phyloP scores from a whole-genome alignment of 1,140 invertebrate species.

The Oryzaephilus surinamensis region DNA sequence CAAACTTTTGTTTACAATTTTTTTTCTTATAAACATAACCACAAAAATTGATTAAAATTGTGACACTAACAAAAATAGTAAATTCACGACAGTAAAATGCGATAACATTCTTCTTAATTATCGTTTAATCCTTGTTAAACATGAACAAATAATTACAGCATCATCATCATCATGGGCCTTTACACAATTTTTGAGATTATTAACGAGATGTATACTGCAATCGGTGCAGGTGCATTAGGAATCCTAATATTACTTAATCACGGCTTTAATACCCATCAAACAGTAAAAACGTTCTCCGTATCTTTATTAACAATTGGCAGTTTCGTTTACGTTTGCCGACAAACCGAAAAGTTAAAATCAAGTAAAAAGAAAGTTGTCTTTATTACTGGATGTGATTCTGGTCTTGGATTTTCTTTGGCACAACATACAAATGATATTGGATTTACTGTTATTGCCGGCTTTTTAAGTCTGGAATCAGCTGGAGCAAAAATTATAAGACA shows the following conservation, averaged over 20 bases:
- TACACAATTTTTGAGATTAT: constrained; percentile 28
- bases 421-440: constrained; percentile 47
- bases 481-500: constrained; percentile 33
- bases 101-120: too few relatives aligned
- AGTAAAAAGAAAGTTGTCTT: constrained; percentile 44
- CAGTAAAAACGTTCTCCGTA: constrained; percentile 22
- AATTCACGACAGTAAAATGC: too few relatives aligned
- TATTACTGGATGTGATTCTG: constrained; percentile 74
- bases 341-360: constrained; percentile 14
- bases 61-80: too few relatives aligned
- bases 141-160: too few relatives aligned
- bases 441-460: constrained; percentile 57
- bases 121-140: too few relatives aligned
- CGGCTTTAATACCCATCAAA: constrained; percentile 17
- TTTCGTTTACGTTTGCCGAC: constrained; percentile 22
- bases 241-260: constrained; percentile 26
- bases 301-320: constrained; percentile 21
- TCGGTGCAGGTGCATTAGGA: constrained; percentile 26
- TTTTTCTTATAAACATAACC: too few relatives aligned
- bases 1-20: too few relatives aligned
- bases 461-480: constrained; percentile 42
- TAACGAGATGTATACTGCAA: constrained; percentile 29
- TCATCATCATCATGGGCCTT: too few relatives aligned
- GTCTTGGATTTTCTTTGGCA: constrained; percentile 66
- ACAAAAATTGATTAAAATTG: too few relatives aligned